Evolutionary conservation across 2,113 vertebrate genomes (phyloP).

Genomic region (Apodemus speciosus): DNA sequence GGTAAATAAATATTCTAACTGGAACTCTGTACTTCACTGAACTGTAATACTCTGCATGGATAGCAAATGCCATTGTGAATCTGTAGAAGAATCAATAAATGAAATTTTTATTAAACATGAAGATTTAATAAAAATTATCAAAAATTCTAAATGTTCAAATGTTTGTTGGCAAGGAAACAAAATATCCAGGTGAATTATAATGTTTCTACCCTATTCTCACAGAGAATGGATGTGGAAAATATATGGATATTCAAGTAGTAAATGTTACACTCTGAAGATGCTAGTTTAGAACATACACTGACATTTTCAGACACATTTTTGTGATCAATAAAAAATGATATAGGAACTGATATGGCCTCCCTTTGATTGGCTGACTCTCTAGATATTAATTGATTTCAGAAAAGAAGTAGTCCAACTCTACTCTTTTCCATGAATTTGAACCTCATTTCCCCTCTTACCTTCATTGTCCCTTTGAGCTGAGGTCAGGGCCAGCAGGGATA

Average conservation of each 20-base stretch:
- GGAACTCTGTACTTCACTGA: not conserved
- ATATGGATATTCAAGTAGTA: not conserved
- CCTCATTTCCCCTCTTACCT: not conserved
- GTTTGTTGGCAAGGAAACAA: not conserved
- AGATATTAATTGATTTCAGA: not conserved
- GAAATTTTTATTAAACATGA: not conserved
- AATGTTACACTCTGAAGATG: not conserved
- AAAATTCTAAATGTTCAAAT: not conserved
- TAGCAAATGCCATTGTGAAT: not conserved
- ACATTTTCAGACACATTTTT: not conserved
- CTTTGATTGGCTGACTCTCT: not conserved
- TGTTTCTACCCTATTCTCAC: not conserved
- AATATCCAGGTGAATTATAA: not conserved
- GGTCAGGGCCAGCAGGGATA: constrained; percentile 43
- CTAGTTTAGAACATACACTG: not conserved
- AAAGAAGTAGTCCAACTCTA: not conserved
- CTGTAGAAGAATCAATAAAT: not conserved
- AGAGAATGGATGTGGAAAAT: not conserved
- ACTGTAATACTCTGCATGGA: not conserved
- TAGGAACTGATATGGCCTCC: not conserved
- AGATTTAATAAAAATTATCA: not conserved
- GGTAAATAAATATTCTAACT: not conserved
- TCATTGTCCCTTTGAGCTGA: not conserved
- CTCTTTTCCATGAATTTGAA: not conserved
- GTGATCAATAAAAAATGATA: not conserved